Evolutionary conservation across 2,797 vertebrate genomes (phyloP), one percentile per base, ranked within the genome.

Genomic region (Ciconia nigra): DNA sequence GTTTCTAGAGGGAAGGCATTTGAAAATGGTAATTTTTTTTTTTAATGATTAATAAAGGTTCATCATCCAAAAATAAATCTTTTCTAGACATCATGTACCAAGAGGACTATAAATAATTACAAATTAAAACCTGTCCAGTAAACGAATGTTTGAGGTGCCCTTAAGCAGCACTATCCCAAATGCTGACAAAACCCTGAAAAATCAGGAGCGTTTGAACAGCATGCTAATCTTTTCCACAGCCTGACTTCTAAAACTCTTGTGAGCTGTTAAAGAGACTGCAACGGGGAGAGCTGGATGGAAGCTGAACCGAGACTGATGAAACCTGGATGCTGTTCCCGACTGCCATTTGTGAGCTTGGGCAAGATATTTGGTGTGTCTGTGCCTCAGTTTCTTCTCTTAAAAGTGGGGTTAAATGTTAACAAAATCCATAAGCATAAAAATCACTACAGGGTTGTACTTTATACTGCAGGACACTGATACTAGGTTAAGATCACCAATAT

Each of bases 41-140:
- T 74, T 24, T 18, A 20, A 73, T 72, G 41, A 97, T 96, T 94
- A 97, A 97, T 97, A 94, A 95, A 97, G 88, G 84, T 97, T 97
- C 94, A 85, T 94, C n/a, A 91, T 90, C 80, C 69, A 97, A 96
- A 97, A 97, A 96, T 97, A 98, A 97, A 97, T 95, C 94, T 97
- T 97, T 89, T 96, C 83, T 94, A 97, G 93, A 94, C 91, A 96
- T 93, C 95, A 88, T 90, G 94, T 97, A 92, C 84, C 87, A 87
- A 76, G 89, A 96, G 70, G 71, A 96, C 25, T 93, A 96, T 97
- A 97, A 96, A 97, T 96, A 96, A 92, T 87, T 95, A 70, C 57
- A 95, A 95, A 97, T 97, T 97, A 97, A 97, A 97, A 96, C 92
- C 90, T 94, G 87, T 81, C 77, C 93, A 80, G 72, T 94, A 96